Base-by-base conservation (phyloP, 2,113 vertebrate genomes). In the Lynx canadensis region DNA sequence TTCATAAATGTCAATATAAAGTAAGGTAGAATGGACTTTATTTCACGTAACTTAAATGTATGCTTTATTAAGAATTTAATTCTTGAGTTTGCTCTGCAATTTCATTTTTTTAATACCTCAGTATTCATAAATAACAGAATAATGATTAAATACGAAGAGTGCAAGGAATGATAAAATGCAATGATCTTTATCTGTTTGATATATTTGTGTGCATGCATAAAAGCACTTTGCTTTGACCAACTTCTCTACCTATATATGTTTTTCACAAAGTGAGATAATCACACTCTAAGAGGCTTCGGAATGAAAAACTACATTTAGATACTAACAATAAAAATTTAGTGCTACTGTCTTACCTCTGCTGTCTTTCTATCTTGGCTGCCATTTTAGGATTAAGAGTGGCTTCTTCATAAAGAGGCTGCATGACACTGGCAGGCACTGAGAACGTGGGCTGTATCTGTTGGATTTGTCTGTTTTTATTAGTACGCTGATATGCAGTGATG, bases 291-390 rank as follows among this genome's bases (percentile, higher is more conserved):
- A 87, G 50, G 10, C 41, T 83, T 93, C 21, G 74, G 69, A 96
- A 91, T 91, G 31, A 91, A 87, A n/a, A 60, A 66, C 19, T 29
- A 63, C 2, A 79, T 13, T 31, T 41, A 31, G 27, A 94, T 31
- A 91, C 1, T 57, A 36, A n/a, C 23, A 36, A 73, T 78, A 95
- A 86, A 80, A 92, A 36, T 55, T 69, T n/a, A 31, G 29, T 38
- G 48, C 27, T 31, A 48, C 12, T 88, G 41, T 91, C 97, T 97
- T 97, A 99, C 99, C 99, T 99, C 98, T 99, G 99, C 68, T 99
- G 99, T 50, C 99, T 99, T 98, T 99, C 99, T 97, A 99, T 99
- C 98, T 99, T 99, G 71, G 99, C 99, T 89, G 99, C 99, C 98
- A 99, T 99, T 99, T 99, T 99, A 79, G 99, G 99, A 97, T 99